phyloP scores from a whole-genome alignment of 2,797 vertebrate genomes.

The Mallotus villosus region DNA sequence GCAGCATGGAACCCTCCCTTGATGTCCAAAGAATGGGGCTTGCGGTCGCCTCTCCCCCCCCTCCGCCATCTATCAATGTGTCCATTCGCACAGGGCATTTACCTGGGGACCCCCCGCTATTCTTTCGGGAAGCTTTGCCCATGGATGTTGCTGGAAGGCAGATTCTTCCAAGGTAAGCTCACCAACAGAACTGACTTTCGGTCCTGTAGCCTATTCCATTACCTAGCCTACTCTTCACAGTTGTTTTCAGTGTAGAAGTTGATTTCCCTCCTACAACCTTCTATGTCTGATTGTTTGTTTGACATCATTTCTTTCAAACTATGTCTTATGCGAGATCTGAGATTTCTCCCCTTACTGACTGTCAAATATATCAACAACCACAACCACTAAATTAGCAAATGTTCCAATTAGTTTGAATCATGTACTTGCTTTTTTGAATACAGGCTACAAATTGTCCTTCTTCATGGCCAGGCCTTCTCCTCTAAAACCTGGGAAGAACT shows the following conservation, averaged over 20 bases:
- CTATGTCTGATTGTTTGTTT: too few relatives aligned
- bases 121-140: constrained; percentile 87
- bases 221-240: too few relatives aligned
- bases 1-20: constrained; percentile 75
- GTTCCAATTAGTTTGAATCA: background rate
- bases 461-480: constrained; percentile 92
- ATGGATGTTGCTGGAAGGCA: constrained; percentile 65
- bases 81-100: constrained; percentile 78
- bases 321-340: background rate
- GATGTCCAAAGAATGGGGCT: constrained; percentile 70
- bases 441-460: constrained; percentile 86
- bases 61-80: constrained; percentile 64
- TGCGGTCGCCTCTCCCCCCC: constrained; percentile 58
- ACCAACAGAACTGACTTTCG: background rate
- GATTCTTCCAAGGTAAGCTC: constrained; percentile 77
- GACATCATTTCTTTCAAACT: too few relatives aligned
- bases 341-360: background rate
- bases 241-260: too few relatives aligned
- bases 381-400: background rate
- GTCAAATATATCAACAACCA: too few relatives aligned
- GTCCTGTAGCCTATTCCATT: too few relatives aligned
- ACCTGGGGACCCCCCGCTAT: constrained; percentile 81
- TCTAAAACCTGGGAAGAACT: constrained; percentile 92
- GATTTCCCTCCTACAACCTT: too few relatives aligned
- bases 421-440: background rate